Conservation (phyloP, 2,113 vertebrate genomes). For the Thalassarche chlororhynchos region DNA sequence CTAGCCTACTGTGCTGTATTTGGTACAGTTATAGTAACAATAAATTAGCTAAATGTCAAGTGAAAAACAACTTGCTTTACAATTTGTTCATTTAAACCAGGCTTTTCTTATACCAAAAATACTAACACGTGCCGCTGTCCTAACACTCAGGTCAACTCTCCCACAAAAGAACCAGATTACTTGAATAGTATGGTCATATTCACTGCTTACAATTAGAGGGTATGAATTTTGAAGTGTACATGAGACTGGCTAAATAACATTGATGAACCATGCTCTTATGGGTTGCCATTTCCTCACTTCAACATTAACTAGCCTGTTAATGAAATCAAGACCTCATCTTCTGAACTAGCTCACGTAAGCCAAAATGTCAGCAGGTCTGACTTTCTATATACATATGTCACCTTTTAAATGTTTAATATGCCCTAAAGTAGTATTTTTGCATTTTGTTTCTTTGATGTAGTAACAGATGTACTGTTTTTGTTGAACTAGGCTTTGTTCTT, state of each 20-base stretch:
- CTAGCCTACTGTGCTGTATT: background rate
- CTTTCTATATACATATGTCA: slow-evolving; percentile 52
- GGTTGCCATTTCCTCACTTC: slow-evolving; percentile 18
- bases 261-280: background rate
- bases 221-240: background rate
- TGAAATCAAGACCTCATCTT: slow-evolving; percentile 13
- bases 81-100: background rate
- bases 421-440: slow-evolving; percentile 65
- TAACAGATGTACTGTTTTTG: slow-evolving; percentile 57
- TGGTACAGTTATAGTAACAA: background rate
- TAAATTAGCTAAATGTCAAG: background rate
- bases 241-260: background rate
- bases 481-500: slow-evolving; percentile 18
- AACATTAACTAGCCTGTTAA: background rate
- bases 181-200: background rate
- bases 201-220: background rate
- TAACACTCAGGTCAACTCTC: background rate
- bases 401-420: slow-evolving; percentile 69
- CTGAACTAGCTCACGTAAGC: slow-evolving; percentile 15
- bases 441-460: slow-evolving; percentile 65
- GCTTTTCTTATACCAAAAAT: background rate
- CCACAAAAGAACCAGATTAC: background rate
- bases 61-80: background rate
- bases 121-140: background rate
- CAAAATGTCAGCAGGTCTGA: slow-evolving; percentile 57